Evolutionary conservation across 2,113 vertebrate species (phyloP), one percentile per base, ranked within the genome.

Genomic region (Leucopternis melanops): DNA sequence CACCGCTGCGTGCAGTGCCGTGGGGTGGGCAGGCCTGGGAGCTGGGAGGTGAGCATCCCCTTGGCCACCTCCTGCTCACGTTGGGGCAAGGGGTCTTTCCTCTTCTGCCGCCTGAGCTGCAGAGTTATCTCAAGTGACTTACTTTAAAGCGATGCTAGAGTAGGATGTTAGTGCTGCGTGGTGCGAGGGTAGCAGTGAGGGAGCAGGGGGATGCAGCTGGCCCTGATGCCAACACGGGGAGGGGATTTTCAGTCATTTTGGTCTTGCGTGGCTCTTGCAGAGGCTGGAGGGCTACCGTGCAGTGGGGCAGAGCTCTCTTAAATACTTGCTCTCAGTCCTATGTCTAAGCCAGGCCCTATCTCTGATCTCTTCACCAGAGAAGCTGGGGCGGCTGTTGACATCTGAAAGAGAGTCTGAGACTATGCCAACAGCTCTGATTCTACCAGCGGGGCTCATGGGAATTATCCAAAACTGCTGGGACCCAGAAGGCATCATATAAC

Each of bases 1-100:
- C 25, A 23, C 31, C 0, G 6, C 50, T 36, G 6, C 0, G 6
- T 10, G 26, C 34, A 5, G 2, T 4, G 69, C 54, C 1, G 2
- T 16, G 45, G 34, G n/a, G 13, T 20, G 45, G 47, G 21, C 71
- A 36, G 18, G 44, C 32, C 57, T 29, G 67, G 36, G 15, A n/a
- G 2, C 2, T 36, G 47, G 58, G 27, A 32, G n/a, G 19, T 12
- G 5, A 59, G 5, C 18, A 16, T 8, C 58, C 6, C 27, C 62
- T 45, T 40, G 72, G 10, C 38, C n/a, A 23, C 47, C 38, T 86
- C 52, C 67, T 77, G 52, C 61, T 34, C 47, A 5, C 2, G 1
- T 8, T 61, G 75, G 31, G 31, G 8, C 21, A 52, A 62, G 52
- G 62, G 72, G 18, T 83, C 23, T 29, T 75, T 31, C 34, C 21